Conservation (phyloP, 1,140 invertebrate genomes). For the Stratiolaelaps scimitus region DNA sequence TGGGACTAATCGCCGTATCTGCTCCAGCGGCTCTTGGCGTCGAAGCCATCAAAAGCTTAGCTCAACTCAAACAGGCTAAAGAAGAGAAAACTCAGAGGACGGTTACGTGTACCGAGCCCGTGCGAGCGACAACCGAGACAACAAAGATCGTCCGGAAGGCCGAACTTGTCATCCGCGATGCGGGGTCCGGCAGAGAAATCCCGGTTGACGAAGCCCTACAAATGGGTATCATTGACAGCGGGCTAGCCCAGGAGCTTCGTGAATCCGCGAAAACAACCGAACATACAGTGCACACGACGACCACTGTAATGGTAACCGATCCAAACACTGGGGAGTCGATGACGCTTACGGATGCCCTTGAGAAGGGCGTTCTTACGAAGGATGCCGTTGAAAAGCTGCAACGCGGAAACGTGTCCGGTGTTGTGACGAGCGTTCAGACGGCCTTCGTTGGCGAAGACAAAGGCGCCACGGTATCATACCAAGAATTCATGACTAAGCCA, state of each 20-base stretch:
- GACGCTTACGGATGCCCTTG: constrained; percentile 59
- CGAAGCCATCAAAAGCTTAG: neutral
- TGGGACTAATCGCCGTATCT: constrained; percentile 57
- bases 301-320: constrained; percentile 58
- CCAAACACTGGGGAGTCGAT: constrained; percentile 56
- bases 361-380: constrained; percentile 58
- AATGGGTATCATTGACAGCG: constrained; percentile 55
- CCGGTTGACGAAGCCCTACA: constrained; percentile 39
- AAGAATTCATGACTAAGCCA: constrained; percentile 9
- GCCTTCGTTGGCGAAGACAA: constrained; percentile 19
- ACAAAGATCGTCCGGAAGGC: constrained; percentile 39
- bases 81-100: constrained; percentile 33
- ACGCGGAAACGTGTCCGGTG: constrained; percentile 30
- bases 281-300: constrained; percentile 49
- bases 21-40: constrained; percentile 39
- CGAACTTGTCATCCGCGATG: constrained; percentile 38
- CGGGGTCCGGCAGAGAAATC: constrained; percentile 35
- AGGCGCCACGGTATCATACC: constrained; percentile 3
- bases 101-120: constrained; percentile 33
- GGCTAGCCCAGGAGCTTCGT: constrained; percentile 52
- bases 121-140: constrained; percentile 39
- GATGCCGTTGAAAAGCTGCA: constrained; percentile 48
- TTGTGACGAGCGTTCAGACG: constrained; percentile 26
- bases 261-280: constrained; percentile 53
- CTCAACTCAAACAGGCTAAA: constrained; percentile 33